Percentiles rank a stretch among this genome's conserved stretches.
phyloP scores from a whole-genome alignment of 2,888 invertebrate species.

The Trissonchulus latispiculum region DNA sequence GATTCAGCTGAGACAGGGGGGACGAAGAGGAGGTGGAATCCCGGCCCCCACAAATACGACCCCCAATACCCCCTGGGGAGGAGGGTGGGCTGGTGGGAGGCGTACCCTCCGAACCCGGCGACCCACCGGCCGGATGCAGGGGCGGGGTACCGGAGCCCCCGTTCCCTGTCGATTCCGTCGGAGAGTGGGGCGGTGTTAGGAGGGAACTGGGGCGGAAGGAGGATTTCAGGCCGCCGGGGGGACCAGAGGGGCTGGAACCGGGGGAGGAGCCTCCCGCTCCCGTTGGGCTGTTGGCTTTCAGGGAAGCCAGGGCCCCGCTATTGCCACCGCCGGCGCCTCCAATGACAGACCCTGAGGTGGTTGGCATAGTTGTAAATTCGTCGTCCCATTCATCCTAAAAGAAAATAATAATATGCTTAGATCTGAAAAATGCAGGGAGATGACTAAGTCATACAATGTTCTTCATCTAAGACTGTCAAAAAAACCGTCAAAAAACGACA shows the following conservation, averaged over 20 bases:
- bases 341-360: too few relatives aligned
- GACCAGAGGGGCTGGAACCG: too few relatives aligned
- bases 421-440: too few relatives aligned
- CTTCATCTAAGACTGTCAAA: too few relatives aligned
- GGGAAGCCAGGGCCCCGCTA: not conserved
- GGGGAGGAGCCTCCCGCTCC: not conserved
- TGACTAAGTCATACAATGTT: too few relatives aligned
- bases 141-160: not conserved
- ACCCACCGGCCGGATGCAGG: not conserved
- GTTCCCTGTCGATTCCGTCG: not conserved
- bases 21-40: too few relatives aligned
- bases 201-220: not conserved
- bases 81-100: not conserved
- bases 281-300: not conserved
- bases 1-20: not conserved
- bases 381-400: conserved; percentile 15
- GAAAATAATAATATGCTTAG: too few relatives aligned
- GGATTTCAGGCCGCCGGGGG: not conserved
- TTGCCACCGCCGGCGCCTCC: not conserved
- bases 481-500: too few relatives aligned
- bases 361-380: not conserved
- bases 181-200: not conserved
- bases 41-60: too few relatives aligned
- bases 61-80: not conserved
- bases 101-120: not conserved